Evolutionary conservation across 1,140 invertebrate species (phyloP).

Genomic region (Polypedilum pembai): DNA sequence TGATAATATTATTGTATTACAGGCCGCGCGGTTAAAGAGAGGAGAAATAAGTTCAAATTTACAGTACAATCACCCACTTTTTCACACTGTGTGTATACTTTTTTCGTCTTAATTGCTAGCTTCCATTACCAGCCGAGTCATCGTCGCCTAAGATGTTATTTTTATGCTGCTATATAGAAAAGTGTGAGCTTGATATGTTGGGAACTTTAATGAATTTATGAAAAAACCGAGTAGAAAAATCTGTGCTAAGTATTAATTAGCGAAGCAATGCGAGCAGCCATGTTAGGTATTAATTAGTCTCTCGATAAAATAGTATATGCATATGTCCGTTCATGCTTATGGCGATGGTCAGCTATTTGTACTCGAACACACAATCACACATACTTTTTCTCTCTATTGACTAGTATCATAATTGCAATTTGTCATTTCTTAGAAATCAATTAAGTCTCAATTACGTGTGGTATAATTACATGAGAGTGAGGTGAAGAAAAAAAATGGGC

Average conservation of each 20-base stretch:
- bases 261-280: background rate
- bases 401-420: too few species aligned
- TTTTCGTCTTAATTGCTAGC: background rate
- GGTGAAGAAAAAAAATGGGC: too few species aligned
- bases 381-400: too few species aligned
- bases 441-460: too few species aligned
- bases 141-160: background rate
- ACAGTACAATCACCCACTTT: conserved; percentile 27
- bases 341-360: too few species aligned
- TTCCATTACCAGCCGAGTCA: background rate
- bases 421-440: too few species aligned
- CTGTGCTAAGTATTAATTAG: background rate
- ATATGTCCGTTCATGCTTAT: background rate
- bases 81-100: background rate
- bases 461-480: too few species aligned
- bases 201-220: background rate
- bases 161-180: background rate
- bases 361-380: too few species aligned
- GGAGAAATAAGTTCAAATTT: conserved; percentile 26
- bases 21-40: background rate
- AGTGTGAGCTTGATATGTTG: background rate
- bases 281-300: conserved; percentile 12
- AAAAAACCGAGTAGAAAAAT: background rate
- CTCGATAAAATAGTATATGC: background rate
- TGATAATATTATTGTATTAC: conserved; percentile 11